Percentiles rank a stretch among this genome's conserved stretches.
These are phyloP conservation scores for Okapia johnstoni DNA, from an alignment of 2,113 vertebrate genomes.

Conservation along the genomic window DNA sequence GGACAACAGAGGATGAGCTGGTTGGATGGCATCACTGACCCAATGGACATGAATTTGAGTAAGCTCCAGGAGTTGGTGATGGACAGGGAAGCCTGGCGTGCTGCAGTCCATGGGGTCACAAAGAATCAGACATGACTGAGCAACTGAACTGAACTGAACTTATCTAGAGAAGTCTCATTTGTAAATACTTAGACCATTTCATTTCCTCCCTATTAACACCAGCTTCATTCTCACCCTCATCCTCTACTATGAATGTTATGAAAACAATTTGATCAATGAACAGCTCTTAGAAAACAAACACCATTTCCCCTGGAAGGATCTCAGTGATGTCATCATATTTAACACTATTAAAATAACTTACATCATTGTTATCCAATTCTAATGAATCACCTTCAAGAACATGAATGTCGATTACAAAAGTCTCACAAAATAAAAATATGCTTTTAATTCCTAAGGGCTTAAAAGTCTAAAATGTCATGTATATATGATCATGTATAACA, in stretches of 20 bases:
- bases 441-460: constrained; percentile 35
- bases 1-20: background rate
- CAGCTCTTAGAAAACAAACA: constrained; percentile 25
- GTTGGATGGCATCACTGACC: background rate
- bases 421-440: constrained; percentile 12
- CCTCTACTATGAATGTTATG: background rate
- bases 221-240: background rate
- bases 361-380: constrained; percentile 16
- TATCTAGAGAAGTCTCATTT: background rate
- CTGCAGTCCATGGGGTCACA: background rate
- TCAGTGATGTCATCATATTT: constrained; percentile 30
- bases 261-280: constrained; percentile 31
- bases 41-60: background rate
- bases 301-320: background rate
- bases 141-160: background rate
- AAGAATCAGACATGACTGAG: background rate
- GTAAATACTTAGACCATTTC: background rate
- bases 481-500: constrained; percentile 8
- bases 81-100: background rate
- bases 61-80: background rate
- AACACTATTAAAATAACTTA: constrained; percentile 31
- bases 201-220: background rate
- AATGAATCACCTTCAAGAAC: constrained; percentile 13
- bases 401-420: background rate
- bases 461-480: background rate